A percentile compares a stretch with the other conserved stretches of the same genome.
These are phyloP conservation scores for Orestias chungarensis DNA, from an alignment of 2,797 vertebrate species.

Conservation along the genomic window DNA sequence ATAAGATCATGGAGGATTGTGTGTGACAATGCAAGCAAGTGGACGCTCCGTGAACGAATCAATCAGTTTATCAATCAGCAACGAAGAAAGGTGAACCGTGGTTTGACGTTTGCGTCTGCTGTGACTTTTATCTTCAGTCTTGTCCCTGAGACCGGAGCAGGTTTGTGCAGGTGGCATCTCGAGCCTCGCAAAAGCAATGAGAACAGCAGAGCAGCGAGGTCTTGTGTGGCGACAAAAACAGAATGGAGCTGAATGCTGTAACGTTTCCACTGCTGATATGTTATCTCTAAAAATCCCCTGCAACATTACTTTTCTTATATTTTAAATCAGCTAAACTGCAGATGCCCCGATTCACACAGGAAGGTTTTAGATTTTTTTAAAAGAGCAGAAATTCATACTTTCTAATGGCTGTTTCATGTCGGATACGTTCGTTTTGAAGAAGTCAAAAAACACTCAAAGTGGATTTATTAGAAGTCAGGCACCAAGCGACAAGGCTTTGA, in stretches of 20 bases:
- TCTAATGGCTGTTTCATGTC: too few species aligned
- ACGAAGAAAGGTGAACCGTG: conserved; percentile 3
- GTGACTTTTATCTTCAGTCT: not conserved
- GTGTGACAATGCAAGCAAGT: not conserved
- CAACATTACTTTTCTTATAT: not conserved
- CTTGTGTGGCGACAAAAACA: not conserved
- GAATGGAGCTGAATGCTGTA: not conserved
- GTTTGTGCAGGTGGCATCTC: not conserved
- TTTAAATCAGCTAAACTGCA: not conserved
- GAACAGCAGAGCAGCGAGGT: not conserved
- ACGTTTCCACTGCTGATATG: not conserved
- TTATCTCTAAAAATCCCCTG: not conserved
- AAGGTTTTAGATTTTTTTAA: not conserved
- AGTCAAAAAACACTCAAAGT: too few species aligned
- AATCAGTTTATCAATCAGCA: conserved; percentile 60
- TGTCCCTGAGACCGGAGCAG: not conserved
- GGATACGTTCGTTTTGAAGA: too few species aligned
- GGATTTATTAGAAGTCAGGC: too few species aligned
- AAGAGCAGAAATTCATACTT: not conserved
- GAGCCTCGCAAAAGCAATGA: not conserved
- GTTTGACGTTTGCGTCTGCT: not conserved
- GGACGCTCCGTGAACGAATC: not conserved
- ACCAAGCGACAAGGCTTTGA: too few species aligned
- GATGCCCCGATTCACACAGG: not conserved
- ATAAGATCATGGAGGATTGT: not conserved